Base-by-base conservation (phyloP, 2,888 invertebrate genomes). In the Dicyrtomina minuta region DNA sequence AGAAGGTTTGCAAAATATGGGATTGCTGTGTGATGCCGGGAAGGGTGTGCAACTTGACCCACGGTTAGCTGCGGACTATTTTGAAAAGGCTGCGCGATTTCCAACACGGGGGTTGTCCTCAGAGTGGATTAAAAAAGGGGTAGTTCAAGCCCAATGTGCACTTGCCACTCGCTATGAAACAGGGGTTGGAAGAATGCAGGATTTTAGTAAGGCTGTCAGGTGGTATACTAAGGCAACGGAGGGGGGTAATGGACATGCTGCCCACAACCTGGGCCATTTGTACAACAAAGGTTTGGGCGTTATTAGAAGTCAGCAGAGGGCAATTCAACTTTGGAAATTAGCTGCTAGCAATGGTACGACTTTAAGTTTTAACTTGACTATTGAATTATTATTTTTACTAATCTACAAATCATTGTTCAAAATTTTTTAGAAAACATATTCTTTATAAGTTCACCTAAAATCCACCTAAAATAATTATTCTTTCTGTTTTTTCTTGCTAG, bases 1-100 rank as follows among this genome's bases (percentile, higher is more conserved):
- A 1, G 73, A 75, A 65, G 75, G 72, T 15, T 58, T 72, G 8
- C 74, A 71, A 51, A 71, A 71, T 39, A 24, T 75, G 17, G 75
- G 44, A 1, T 0, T 67, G 6, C 46, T 68, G 8, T 44, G 62
- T 5, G 12, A 17, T 4, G 58, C 60, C 5, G 75, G 73, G 1
- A 51, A 61, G 53, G 75, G 75, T 0, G 70, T 74, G 1, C 8
- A 51, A 27, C 51, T 39, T 33, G 53, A 71, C 46, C 10, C 33
- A 22, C n/a, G 8, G 13, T 15, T 26, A 6, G 26, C 15, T 13
- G 12, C 27, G 6, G 15, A 24, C 22, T 43, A 58, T 15, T 20
- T 55, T 3, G 27, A 6, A n/a, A 20, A 66, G 10, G 55, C 43
- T 26, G 33, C 58, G n/a, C n/a, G n/a, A n/a, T n/a, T n/a, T n/a